These are phyloP conservation scores for Calosoma granatense DNA, from an alignment of 1,140 invertebrate species.

Conservation along the genomic window DNA sequence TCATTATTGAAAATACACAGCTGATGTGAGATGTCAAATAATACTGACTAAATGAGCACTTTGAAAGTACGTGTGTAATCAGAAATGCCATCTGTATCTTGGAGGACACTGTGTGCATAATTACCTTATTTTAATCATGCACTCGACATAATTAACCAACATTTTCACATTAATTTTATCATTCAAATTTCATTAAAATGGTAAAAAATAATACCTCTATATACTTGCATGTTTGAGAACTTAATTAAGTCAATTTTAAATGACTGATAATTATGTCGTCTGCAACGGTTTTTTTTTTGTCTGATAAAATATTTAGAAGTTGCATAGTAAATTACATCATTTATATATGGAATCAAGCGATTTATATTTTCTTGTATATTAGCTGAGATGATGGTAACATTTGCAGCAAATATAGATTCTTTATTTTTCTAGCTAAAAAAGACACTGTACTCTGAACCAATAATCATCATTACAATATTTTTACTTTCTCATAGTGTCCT, in stretches of 20 bases:
- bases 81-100: neutral
- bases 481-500: too few relatives aligned
- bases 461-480: too few relatives aligned
- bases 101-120: neutral
- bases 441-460: too few relatives aligned
- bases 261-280: neutral
- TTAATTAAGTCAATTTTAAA: neutral
- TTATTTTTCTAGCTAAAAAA: too few relatives aligned
- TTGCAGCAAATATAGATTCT: too few relatives aligned
- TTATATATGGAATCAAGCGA: neutral
- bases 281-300: too few relatives aligned
- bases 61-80: neutral
- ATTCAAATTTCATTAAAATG: neutral
- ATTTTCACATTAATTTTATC: neutral
- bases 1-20: too few relatives aligned
- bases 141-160: neutral
- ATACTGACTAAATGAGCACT: neutral
- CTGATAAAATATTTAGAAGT: neutral
- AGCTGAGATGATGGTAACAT: too few relatives aligned
- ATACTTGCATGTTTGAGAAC: neutral
- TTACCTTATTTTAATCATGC: neutral
- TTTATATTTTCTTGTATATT: too few relatives aligned
- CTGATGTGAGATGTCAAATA: neutral
- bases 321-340: neutral
- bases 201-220: neutral